phyloP scores from a whole-genome alignment of 2,797 vertebrate genomes.

The Semaprochilodus insignis region DNA sequence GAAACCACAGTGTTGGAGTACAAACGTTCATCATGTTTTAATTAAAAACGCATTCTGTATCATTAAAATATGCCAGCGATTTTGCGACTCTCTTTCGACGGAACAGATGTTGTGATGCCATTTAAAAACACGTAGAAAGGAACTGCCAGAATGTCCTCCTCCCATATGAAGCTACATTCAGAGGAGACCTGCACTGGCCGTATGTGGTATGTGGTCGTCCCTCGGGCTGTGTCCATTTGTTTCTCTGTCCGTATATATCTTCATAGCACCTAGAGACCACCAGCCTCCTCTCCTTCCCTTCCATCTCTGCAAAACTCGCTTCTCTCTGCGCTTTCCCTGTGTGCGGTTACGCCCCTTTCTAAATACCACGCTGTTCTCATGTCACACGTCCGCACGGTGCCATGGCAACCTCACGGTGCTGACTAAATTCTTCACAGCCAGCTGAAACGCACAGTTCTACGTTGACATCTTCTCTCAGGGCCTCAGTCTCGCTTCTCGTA shows the following conservation, averaged over 20 bases:
- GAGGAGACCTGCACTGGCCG: constrained; percentile 15
- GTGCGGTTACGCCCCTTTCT: constrained; percentile 49
- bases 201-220: not conserved
- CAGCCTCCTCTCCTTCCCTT: not conserved
- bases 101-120: constrained; percentile 57
- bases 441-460: not conserved
- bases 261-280: not conserved
- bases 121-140: constrained; percentile 52
- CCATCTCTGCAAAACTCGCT: not conserved
- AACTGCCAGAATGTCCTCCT: constrained; percentile 11
- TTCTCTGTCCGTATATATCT: not conserved
- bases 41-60: constrained; percentile 79
- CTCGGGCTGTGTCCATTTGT: not conserved
- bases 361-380: constrained; percentile 22
- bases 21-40: constrained; percentile 75
- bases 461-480: not conserved
- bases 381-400: constrained; percentile 20
- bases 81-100: constrained; percentile 63
- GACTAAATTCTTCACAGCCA: constrained; percentile 9
- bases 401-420: constrained; percentile 18
- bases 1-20: constrained; percentile 59
- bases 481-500: constrained; percentile 9
- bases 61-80: constrained; percentile 81
- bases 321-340: not conserved
- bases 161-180: constrained; percentile 45